Base-by-base conservation (phyloP, 1,140 invertebrate species). In the Acromyrmex charruanus region DNA sequence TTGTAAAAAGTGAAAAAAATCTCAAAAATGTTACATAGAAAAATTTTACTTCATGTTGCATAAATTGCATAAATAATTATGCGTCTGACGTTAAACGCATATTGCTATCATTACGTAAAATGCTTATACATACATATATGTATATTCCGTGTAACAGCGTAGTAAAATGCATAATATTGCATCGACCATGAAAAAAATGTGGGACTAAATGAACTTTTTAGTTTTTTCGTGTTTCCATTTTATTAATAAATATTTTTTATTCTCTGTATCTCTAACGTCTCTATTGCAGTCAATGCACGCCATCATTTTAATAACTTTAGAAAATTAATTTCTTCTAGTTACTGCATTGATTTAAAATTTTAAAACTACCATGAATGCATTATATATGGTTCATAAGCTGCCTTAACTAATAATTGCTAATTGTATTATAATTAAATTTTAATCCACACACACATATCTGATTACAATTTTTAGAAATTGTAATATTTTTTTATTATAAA, bases 21-120 rank as follows among this genome's bases (percentile, higher is more conserved):
- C 14, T 51, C 6, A 0, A 16, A 49, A 44, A 7, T 44, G 65
- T n/a, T n/a, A 21, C 35, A 16, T 7, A 69, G 39, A 69, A 51
- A 75, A 39, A 44, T 61, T 59, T 75, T 31, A 59, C 35, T 44
- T 21, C 55, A 16, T 44, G n/a, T 44, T 59, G 9, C 55, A 75
- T 6, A 75, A 59, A 61, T 44, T 59, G 14, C 55, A 75, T 6
- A 75, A 75, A 75, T 59, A 75, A 75, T 44, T n/a, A 44, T 75
- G 10, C 35, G 55, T 44, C 72, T 10, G 35, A 75, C 6, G 39
- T 59, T 59, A n/a, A 75, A 21, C 55, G 51, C 5, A 44, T 18
- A 75, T 75, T 59, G 14, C 31, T 21, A n/a, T 21, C 12, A n/a
- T 71, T 49, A 75, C n/a, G 5, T 58, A 59, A 75, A 75, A 39